phyloP scores from a whole-genome alignment of 2,888 invertebrate genomes.

The Cheilosia impressa region DNA sequence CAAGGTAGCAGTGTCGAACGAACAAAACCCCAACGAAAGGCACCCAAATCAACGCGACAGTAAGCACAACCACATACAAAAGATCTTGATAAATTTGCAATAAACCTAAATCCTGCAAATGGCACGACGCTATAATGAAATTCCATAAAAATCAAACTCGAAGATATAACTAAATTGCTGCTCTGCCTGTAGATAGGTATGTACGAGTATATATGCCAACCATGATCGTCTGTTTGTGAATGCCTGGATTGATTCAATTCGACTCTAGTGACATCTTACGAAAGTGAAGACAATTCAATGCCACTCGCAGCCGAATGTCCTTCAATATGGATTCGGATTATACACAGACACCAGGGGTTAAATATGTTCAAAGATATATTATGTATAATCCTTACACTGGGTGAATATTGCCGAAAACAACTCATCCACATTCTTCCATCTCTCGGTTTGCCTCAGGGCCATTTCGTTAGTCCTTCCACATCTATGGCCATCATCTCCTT shows the following conservation, averaged over 20 bases:
- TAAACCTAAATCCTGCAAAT: not conserved
- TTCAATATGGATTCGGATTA: slow-evolving; percentile 24
- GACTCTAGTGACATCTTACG: not conserved
- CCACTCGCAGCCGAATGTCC: slow-evolving; percentile 4
- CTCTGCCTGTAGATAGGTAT: not conserved
- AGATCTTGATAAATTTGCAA: slow-evolving; percentile 4
- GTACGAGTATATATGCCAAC: not conserved
- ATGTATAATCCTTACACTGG: slow-evolving; percentile 15
- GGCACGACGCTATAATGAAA: not conserved
- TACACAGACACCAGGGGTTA: slow-evolving; percentile 11
- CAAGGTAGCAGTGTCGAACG: not conserved
- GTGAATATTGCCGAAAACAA: slow-evolving; percentile 3
- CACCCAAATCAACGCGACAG: not conserved
- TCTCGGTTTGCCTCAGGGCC: not conserved
- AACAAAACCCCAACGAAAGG: too few species aligned
- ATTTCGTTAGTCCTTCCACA: slow-evolving; percentile 12
- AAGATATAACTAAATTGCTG: not conserved
- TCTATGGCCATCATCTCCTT: not conserved
- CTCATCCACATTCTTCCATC: not conserved
- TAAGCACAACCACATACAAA: not conserved
- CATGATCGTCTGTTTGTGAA: not conserved
- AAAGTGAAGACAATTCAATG: slow-evolving; percentile 7
- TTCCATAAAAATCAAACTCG: slow-evolving; percentile 5
- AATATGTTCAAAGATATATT: slow-evolving; percentile 3
- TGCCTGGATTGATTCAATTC: slow-evolving; percentile 16